Conservation (phyloP, 2,797 vertebrate genomes). For the Carcharodon carcharias region DNA sequence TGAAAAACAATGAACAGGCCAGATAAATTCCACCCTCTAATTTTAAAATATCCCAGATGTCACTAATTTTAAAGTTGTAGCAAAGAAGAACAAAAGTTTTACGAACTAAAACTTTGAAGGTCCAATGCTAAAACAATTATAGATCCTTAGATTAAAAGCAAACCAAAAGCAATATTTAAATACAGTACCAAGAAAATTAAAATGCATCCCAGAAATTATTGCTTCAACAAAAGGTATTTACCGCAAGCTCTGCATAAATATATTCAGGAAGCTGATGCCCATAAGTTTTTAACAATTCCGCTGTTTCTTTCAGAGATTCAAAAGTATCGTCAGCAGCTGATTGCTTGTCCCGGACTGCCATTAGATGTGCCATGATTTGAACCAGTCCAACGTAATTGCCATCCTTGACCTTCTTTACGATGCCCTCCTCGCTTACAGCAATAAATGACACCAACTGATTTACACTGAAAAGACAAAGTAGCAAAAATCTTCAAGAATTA, state of each 20-base stretch:
- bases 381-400: constrained; percentile 56
- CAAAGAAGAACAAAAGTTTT: background rate
- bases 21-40: background rate
- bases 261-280: constrained; percentile 61
- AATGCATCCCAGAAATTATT: background rate
- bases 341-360: constrained; percentile 58
- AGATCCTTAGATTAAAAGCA: background rate
- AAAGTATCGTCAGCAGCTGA: constrained; percentile 60
- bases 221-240: constrained; percentile 42
- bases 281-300: constrained; percentile 63
- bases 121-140: background rate
- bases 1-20: background rate
- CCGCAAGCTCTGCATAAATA: constrained; percentile 60
- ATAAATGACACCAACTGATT: constrained; percentile 61
- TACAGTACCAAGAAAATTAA: background rate
- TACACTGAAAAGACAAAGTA: constrained; percentile 48
- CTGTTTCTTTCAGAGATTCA: constrained; percentile 60
- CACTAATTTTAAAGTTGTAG: background rate
- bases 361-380: constrained; percentile 59
- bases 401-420: constrained; percentile 55
- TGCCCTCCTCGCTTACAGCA: constrained; percentile 54
- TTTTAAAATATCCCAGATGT: background rate
- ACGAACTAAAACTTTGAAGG: background rate
- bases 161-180: background rate
- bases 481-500: background rate